Percentiles rank a stretch among this genome's conserved stretches.
phyloP scores from a whole-genome alignment of 2,797 vertebrate genomes.

The Malurus leucopterus region DNA sequence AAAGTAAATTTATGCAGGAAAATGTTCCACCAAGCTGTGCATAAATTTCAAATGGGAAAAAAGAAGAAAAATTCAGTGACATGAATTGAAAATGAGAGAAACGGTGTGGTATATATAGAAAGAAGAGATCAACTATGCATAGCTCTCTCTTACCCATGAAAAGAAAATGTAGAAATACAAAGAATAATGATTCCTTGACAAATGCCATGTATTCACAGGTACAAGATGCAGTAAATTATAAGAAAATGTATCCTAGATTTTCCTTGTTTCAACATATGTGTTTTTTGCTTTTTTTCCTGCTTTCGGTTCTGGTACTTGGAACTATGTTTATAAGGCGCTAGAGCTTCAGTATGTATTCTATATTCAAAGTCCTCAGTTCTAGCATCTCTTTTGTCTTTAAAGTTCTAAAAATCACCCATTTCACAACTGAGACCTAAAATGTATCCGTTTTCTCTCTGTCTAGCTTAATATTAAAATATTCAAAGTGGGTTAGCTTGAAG shows the following conservation, averaged over 20 bases:
- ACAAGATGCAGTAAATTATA: not conserved
- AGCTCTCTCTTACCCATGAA: not conserved
- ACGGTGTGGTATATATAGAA: not conserved
- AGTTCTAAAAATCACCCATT: not conserved
- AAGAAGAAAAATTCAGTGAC: not conserved
- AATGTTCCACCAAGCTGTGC: not conserved
- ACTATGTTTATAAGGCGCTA: not conserved
- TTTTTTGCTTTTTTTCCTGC: not conserved
- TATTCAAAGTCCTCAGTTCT: not conserved
- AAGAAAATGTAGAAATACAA: not conserved
- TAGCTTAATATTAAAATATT: not conserved
- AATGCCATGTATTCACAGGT: not conserved
- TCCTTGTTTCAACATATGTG: accelerated
- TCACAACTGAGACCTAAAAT: not conserved
- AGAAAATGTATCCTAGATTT: not conserved
- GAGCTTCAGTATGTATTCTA: accelerated
- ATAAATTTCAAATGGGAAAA: not conserved
- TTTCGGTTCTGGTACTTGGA: not conserved
- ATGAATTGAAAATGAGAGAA: not conserved
- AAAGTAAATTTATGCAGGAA: not conserved
- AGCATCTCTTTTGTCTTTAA: not conserved
- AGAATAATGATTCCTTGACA: not conserved
- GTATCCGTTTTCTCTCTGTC: not conserved
- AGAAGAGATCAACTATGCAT: not conserved
- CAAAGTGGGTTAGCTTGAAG: not conserved